Base-by-base conservation (phyloP, 2,113 vertebrate species). In the Atherinomorus stipes region DNA sequence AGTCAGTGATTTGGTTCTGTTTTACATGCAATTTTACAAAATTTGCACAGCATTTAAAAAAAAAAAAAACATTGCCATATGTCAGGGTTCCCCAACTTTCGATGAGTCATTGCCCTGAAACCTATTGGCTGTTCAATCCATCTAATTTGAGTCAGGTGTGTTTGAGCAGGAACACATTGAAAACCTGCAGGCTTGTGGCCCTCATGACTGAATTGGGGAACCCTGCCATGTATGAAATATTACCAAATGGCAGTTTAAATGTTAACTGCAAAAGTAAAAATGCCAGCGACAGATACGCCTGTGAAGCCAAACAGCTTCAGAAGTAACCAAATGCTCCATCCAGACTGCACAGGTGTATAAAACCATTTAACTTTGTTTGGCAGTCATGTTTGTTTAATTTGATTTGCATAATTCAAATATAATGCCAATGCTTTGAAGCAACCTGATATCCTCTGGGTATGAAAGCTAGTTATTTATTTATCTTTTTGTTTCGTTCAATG, bases 371-470 rank as follows among this genome's bases (percentile, higher is more conserved):
- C 64, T 84, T 67, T 61, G 76, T 62, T 80, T 87, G 87, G 84
- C 84, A 83, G 50, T 76, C 52, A 22, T 34, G 49, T 73, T 74
- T 76, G 64, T 85, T 85, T 69, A 61, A 86, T 80, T 64, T 47
- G 76, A 87, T 85, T 69, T 81, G 80, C 87, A 83, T 84, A 53
- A 76, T 85, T 84, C 80, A 77, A 84, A 89, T 74, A 81, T 69
- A 88, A 85, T 52, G 69, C 76, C 74, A 74, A 45, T 15, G 76
- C 76, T 81, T 65, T 84, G 52, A 88, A 84, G 68, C 71, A 61
- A 76, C 74, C 70, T 75, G 73, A 81, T 69, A 78, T 85, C 61
- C 64, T 68, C 21, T 49, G 11, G 11, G 28, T 64, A 45, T 22
- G 52, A 71, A 19, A 59, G 69, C 63, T 66, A 83, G 25, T 23